Base-by-base conservation (phyloP, 2,888 invertebrate genomes). In the Ophioninae sp. region DNA sequence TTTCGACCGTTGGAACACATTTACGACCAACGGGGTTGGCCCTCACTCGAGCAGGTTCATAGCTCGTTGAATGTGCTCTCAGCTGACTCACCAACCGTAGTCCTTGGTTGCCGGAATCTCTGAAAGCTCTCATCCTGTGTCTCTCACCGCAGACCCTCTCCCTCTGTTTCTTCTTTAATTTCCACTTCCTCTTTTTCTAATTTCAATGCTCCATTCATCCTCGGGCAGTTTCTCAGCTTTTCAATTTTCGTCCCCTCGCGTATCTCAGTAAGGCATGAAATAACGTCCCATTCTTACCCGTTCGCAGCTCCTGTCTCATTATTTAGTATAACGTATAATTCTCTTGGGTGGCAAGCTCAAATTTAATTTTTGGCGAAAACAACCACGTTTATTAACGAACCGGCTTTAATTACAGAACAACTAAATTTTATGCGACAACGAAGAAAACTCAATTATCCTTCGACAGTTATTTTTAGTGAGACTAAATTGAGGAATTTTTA, bases 351-450 rank as follows among this genome's bases (percentile, higher is more conserved):
- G 39, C 6, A 51, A 37, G 39, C 51, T 6, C 41, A 17, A 44
- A 74, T 78, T 69, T 56, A 68, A 64, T 74, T 64, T 64, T 61
- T 59, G 71, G 71, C 30, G 72, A 81, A 71, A 74, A 56, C 41
- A 13, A 13, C 23, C 61, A 69, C 20, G 7, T 74, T 56, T 80
- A 71, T 51, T 7, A 63, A 44, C 73, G 59, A 58, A 10, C n/a
- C 6, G 20, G 41, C 23, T 37, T 20, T 7, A 39, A 56, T 17
- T 41, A 51, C 58, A 61, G 51, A n/a, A 59, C 67, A 73, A 39
- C 58, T 2, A 37, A 39, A 41, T n/a, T 56, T 59, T 41, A 78
- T 72, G 73, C 73, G 73, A 74, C 30, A 30, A 30, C 3, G 30
- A 30, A 30, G 30, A 2, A 3, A 30, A 30, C 30, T 30, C 2